These are phyloP conservation scores for Halisarca cf. caerulea DNA, from an alignment of 37 sponge, comb jelly and placozoan genomes.

Conservation along the genomic window DNA sequence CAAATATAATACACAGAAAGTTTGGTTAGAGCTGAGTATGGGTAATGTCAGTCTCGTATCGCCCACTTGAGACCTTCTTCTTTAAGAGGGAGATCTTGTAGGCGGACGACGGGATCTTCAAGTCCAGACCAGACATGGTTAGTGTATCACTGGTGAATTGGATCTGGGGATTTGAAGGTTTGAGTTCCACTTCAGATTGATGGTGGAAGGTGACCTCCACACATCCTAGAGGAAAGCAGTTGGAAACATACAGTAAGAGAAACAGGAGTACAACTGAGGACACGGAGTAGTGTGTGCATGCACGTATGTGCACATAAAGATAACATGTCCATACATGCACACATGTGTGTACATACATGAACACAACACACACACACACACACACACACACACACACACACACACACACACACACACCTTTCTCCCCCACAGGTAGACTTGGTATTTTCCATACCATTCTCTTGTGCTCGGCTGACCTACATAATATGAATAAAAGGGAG, in stretches of 20 bases:
- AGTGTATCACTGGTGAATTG: neutral
- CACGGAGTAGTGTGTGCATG: neutral
- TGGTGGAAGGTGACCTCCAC: conserved; percentile 1
- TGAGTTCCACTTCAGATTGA: neutral
- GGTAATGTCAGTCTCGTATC: conserved; percentile 16
- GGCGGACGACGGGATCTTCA: neutral
- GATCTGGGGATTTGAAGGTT: neutral
- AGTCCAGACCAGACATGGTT: neutral
- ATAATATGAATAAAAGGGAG: neutral
- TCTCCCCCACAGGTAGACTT: neutral
- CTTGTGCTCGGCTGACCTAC: conserved; percentile 13
- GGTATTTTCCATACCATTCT: neutral
- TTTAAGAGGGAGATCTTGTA: conserved; percentile 1
- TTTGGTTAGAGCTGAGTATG: too few relatives aligned
- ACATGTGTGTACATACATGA: neutral
- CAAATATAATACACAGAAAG: too few relatives aligned
- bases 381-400: neutral
- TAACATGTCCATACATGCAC: too few relatives aligned
- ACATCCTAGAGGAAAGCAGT: neutral
- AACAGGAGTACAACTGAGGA: neutral
- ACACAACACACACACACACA: too few relatives aligned
- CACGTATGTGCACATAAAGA: too few relatives aligned
- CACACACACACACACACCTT: neutral
- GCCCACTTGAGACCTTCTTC: conserved; percentile 13
- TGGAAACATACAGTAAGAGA: neutral